These are phyloP conservation scores for Pteronotus mesoamericanus DNA, from an alignment of 2,797 vertebrate genomes.

Conservation along the genomic window DNA sequence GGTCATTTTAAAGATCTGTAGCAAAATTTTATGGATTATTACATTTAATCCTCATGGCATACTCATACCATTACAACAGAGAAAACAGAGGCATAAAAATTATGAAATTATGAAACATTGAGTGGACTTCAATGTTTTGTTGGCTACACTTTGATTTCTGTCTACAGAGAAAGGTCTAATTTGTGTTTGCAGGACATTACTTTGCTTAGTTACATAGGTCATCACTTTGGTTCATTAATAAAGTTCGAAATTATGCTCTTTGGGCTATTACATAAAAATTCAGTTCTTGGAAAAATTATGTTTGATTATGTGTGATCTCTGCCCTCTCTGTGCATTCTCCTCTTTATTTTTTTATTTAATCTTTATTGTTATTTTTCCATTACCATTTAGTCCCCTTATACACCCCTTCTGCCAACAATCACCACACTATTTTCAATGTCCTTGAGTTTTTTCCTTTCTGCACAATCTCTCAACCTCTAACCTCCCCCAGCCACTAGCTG, in stretches of 20 bases:
- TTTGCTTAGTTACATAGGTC: constrained; percentile 39
- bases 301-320: not conserved
- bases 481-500: too few species aligned
- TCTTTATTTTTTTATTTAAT: not conserved
- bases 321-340: not conserved
- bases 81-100: not conserved
- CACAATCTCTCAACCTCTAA: too few species aligned
- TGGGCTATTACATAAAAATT: not conserved
- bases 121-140: not conserved
- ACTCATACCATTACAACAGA: not conserved
- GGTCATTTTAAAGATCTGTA: constrained; percentile 31
- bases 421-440: too few species aligned
- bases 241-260: constrained; percentile 33
- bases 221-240: constrained; percentile 32
- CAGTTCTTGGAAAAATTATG: not conserved
- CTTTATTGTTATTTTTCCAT: too few species aligned
- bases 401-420: too few species aligned
- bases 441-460: too few species aligned
- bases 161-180: constrained; percentile 8
- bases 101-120: not conserved
- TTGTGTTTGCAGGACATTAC: not conserved
- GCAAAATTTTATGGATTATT: not conserved
- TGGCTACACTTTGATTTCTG: not conserved
- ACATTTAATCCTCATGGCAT: not conserved
- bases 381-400: too few species aligned